These are phyloP conservation scores for Diachasma alloeum DNA, from an alignment of 1,140 invertebrate genomes.

Conservation along the genomic window DNA sequence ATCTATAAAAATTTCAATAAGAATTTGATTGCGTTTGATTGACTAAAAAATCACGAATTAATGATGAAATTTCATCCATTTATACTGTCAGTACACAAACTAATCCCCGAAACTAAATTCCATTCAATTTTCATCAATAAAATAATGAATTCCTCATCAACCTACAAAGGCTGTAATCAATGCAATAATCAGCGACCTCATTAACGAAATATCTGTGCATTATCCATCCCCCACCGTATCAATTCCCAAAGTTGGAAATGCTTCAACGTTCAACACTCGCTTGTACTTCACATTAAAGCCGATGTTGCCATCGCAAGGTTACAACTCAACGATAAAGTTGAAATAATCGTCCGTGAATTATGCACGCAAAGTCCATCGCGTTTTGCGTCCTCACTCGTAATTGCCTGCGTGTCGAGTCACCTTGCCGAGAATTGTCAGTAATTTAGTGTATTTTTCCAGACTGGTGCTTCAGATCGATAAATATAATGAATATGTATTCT, in stretches of 20 bases:
- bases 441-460: not conserved
- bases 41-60: too few species aligned
- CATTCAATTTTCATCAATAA: not conserved
- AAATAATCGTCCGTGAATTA: constrained; percentile 17
- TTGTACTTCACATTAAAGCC: not conserved
- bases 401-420: not conserved
- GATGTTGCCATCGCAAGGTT: constrained; percentile 5
- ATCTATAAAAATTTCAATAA: too few species aligned
- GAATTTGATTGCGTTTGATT: too few species aligned
- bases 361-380: constrained; percentile 16
- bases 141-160: not conserved
- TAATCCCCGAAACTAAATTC: too few species aligned
- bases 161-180: not conserved
- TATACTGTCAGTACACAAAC: too few species aligned
- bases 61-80: too few species aligned
- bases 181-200: not conserved
- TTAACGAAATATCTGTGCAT: not conserved
- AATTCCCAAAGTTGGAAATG: not conserved
- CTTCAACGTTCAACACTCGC: not conserved
- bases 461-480: not conserved
- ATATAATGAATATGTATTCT: not conserved
- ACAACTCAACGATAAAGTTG: constrained; percentile 8
- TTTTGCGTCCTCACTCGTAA: not conserved
- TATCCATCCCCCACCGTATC: not conserved
- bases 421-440: not conserved